These are phyloP conservation scores for Halesus radiatus DNA, from an alignment of 1,140 invertebrate species.

Conservation along the genomic window DNA sequence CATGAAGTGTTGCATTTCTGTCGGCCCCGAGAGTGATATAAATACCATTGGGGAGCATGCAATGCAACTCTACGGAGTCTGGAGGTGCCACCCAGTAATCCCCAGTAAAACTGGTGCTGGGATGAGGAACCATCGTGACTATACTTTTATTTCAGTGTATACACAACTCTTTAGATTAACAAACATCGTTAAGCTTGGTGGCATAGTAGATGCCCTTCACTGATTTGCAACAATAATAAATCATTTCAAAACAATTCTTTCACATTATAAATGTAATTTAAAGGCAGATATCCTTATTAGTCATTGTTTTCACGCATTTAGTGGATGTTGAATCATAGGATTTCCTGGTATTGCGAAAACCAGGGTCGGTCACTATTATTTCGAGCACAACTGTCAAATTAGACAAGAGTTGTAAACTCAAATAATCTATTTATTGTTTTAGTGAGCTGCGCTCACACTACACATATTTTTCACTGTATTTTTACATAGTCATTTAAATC, in stretches of 20 bases:
- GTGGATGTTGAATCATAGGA: conserved; percentile 67
- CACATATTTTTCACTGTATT: conserved; percentile 12
- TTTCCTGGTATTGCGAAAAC: conserved; percentile 70
- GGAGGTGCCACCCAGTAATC: conserved; percentile 76
- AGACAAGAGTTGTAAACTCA: background rate
- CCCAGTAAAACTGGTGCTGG: conserved; percentile 72
- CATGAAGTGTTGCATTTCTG: conserved; percentile 80
- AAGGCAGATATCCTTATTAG: conserved; percentile 42
- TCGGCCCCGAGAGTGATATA: conserved; percentile 79
- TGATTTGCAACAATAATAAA: conserved; percentile 27
- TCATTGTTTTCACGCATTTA: conserved; percentile 48
- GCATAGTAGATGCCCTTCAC: background rate
- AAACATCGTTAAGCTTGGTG: conserved; percentile 7
- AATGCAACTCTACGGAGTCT: conserved; percentile 79
- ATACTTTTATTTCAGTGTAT: conserved; percentile 26
- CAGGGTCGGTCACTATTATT: conserved; percentile 60
- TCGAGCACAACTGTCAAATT: conserved; percentile 30
- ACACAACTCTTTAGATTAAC: conserved; percentile 21
- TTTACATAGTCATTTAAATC: conserved; percentile 13
- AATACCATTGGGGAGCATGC: conserved; percentile 89
- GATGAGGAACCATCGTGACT: conserved; percentile 76
- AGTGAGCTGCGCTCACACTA: background rate
- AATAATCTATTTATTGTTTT: too few species aligned
- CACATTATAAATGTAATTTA: background rate
- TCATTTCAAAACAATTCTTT: background rate